phyloP scores from a whole-genome alignment of 2,888 invertebrate species.

The Neelides folsomi region DNA sequence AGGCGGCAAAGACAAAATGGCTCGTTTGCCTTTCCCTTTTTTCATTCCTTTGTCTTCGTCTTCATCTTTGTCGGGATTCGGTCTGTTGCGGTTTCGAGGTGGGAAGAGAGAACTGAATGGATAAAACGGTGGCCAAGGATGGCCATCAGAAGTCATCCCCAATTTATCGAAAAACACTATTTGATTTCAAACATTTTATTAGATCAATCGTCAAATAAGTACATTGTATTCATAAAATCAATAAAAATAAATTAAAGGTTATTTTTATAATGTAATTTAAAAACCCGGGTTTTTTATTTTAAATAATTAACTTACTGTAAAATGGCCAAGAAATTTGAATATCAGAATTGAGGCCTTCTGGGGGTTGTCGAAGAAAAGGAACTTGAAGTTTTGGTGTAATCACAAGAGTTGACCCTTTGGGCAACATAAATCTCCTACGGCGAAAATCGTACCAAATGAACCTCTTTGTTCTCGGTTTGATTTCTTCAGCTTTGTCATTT shows the following conservation, averaged over 20 bases:
- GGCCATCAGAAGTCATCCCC: constrained; percentile 21
- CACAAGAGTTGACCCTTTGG: constrained; percentile 19
- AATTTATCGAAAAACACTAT: constrained; percentile 29
- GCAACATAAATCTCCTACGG: constrained; percentile 22
- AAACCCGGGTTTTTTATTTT: too few species aligned
- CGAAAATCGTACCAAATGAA: constrained; percentile 20
- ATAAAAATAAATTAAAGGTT: not conserved
- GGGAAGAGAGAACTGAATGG: constrained; percentile 21
- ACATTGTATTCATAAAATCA: not conserved
- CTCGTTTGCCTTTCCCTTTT: constrained; percentile 6
- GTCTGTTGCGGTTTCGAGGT: constrained; percentile 1
- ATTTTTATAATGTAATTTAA: not conserved
- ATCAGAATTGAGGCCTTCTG: constrained; percentile 26
- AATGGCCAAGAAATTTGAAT: constrained; percentile 19
- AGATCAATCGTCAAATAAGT: constrained; percentile 2
- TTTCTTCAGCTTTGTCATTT: too few species aligned
- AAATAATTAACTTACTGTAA: constrained; percentile 19
- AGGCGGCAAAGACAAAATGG: constrained; percentile 25
- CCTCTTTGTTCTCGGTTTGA: constrained; percentile 3
- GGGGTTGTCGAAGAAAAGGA: constrained; percentile 13
- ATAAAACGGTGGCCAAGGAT: constrained; percentile 29
- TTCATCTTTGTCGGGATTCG: too few species aligned
- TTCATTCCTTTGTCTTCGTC: not conserved
- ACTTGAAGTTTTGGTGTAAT: constrained; percentile 12
- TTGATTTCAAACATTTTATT: too few species aligned